Conservation (phyloP, 2,888 invertebrate genomes). For the Drosophila pegasa region DNA sequence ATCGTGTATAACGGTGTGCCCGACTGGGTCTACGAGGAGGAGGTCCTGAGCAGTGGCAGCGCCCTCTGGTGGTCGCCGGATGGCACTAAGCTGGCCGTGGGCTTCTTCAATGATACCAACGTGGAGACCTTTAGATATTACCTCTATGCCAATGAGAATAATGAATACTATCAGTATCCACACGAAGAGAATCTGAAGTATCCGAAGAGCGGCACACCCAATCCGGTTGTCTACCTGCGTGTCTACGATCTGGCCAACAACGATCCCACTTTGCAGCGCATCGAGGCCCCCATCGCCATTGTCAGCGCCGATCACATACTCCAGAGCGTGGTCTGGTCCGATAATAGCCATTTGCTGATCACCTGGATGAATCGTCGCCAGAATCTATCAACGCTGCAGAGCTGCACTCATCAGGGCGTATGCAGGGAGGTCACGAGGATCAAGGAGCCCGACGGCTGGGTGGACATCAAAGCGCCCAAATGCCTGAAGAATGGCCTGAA, state of each 20-base stretch:
- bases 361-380: constrained; percentile 95
- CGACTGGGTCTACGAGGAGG: constrained; percentile 98
- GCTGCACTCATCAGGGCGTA: constrained; percentile 67
- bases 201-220: constrained; percentile 91
- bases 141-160: constrained; percentile 88
- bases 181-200: constrained; percentile 89
- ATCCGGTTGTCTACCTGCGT: constrained; percentile 89
- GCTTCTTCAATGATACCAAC: constrained; percentile 89
- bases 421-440: constrained; percentile 85
- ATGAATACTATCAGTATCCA: constrained; percentile 88
- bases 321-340: constrained; percentile 91
- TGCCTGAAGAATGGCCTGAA: constrained; percentile 70
- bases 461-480: constrained; percentile 87
- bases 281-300: constrained; percentile 86
- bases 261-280: constrained; percentile 81
- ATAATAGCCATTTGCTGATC: constrained; percentile 88
- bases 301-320: constrained; percentile 88
- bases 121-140: constrained; percentile 89
- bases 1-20: constrained; percentile 92
- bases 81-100: constrained; percentile 89
- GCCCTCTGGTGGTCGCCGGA: constrained; percentile 93
- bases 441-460: constrained; percentile 89
- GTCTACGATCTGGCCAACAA: constrained; percentile 86
- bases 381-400: constrained; percentile 86
- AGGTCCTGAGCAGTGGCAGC: constrained; percentile 89